A percentile compares a stretch with the other conserved stretches of the same genome.
These are phyloP conservation scores for Hirtodrosophila trivittata DNA, from an alignment of 2,888 invertebrate species.

Conservation along the genomic window DNA sequence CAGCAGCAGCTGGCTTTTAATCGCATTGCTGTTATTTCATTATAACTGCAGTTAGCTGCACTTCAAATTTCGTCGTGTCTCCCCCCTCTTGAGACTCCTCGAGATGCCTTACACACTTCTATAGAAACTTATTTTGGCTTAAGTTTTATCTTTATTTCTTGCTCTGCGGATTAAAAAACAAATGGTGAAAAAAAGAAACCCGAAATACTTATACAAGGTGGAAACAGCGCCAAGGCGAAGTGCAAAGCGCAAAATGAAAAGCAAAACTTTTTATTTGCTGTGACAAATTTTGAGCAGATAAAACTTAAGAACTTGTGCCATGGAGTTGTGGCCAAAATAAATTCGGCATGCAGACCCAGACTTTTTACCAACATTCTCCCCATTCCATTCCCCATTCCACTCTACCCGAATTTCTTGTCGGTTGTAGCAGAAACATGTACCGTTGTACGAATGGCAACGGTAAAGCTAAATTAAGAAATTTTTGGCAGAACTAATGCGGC, in stretches of 20 bases:
- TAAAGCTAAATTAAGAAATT: conserved; percentile 66
- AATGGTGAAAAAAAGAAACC: conserved; percentile 30
- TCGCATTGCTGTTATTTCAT: conserved; percentile 75
- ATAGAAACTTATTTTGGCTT: conserved; percentile 69
- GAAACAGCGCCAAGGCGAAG: conserved; percentile 24
- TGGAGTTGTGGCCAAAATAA: conserved; percentile 59
- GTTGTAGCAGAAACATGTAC: conserved; percentile 28
- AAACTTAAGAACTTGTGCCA: conserved; percentile 65
- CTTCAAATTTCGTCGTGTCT: conserved; percentile 49
- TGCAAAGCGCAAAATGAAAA: conserved; percentile 44
- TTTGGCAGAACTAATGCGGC: conserved; percentile 71
- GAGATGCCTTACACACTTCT: conserved; percentile 41
- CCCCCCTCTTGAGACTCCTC: conserved; percentile 3
- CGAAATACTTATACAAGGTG: conserved; percentile 4
- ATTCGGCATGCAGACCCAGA: conserved; percentile 50
- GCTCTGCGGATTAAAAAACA: conserved; percentile 64
- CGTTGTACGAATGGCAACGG: conserved; percentile 35
- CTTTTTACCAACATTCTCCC: neutral
- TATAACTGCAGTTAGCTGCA: conserved; percentile 63
- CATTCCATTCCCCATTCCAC: neutral
- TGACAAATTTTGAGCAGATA: conserved; percentile 76
- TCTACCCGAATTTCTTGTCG: conserved; percentile 2
- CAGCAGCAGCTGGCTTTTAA: conserved; percentile 74
- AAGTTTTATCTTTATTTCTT: conserved; percentile 74
- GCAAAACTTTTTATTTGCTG: conserved; percentile 75